A percentile compares a stretch with the other conserved stretches of the same genome.
phyloP scores from a whole-genome alignment of 2,113 vertebrate species.

The Trochalopteron elliotii region DNA sequence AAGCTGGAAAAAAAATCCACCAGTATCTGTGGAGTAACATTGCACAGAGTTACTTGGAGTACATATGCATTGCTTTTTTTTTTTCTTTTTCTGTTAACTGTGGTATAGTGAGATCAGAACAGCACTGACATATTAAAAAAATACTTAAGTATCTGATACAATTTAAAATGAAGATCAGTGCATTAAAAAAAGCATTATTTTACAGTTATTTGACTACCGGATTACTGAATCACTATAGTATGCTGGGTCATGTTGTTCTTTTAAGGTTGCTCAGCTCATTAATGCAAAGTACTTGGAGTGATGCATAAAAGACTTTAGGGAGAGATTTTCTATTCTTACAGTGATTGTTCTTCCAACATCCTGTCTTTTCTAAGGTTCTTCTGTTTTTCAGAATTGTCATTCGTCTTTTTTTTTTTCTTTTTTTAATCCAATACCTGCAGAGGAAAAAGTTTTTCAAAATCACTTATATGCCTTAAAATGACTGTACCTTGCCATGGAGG shows the following conservation, averaged over 20 bases:
- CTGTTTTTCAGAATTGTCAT: neutral
- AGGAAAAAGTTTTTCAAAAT: neutral
- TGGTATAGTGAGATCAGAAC: neutral
- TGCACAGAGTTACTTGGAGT: neutral
- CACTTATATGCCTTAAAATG: neutral
- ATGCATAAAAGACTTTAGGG: conserved; percentile 27
- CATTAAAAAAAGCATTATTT: conserved; percentile 5
- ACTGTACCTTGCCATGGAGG: neutral
- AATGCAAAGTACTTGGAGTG: conserved; percentile 48
- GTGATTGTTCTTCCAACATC: neutral
- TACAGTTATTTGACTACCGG: neutral
- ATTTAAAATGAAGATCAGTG: neutral
- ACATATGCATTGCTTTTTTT: neutral
- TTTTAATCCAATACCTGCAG: neutral
- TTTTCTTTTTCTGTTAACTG: neutral
- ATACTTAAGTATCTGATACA: neutral
- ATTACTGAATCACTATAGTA: conserved; percentile 5
- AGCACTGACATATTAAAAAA: neutral
- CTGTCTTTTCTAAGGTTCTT: neutral
- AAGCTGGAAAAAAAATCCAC: neutral
- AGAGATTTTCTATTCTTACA: neutral
- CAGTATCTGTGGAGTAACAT: neutral
- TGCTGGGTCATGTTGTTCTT: conserved; percentile 36
- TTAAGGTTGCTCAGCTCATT: conserved; percentile 50
- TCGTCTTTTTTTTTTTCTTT: neutral